Evolutionary conservation across 2,113 vertebrate species (phyloP), one percentile per base, ranked within the genome.

Genomic region (Tachuris rubrigastra): DNA sequence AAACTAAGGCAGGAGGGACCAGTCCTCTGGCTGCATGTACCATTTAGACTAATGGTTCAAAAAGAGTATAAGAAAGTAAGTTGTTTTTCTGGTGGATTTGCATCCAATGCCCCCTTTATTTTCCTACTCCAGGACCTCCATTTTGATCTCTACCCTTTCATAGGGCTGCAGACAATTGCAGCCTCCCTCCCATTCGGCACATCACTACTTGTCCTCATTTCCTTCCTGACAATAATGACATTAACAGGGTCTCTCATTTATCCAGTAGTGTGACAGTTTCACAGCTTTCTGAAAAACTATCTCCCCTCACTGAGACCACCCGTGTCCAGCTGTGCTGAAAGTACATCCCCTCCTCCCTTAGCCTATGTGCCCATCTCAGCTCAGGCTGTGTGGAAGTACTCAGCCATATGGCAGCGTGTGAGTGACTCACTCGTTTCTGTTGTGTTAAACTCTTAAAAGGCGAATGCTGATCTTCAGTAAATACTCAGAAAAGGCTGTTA

Each of bases 401-500:
- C 0, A 4, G 44, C 56, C 0, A 0, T 23, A 4, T 21, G 46
- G 49, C 56, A 74, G 46, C 0, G 0, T 53, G 41, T 3, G 5
- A 59, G 59, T 55, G 39, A 59, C 55, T 85, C 4, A 3, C 56
- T 86, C 28, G 25, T 59, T 66, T 76, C 78, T 86, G 19, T 72
- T 52, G 30, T 39, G 33, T 72, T 78, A 42, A 85, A 52, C 7
- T 71, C 37, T 31, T 60, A 21, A 37, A 75, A 82, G 56, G 28
- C 50, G 33, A 87, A 42, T 22, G 22, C 73, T 62, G 35, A 63
- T 65, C 50, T 55, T 33, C 46, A 77, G 59, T 74, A n/a, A 80
- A 52, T 27, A 3, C 33, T 22, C 55, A 69, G 59, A 93, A 30
- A n/a, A 83, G 75, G 47, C 67, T 90, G 78, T n/a, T 87, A 31